Conservation (phyloP, 2,113 vertebrate genomes). For the Manacus vitellinus region DNA sequence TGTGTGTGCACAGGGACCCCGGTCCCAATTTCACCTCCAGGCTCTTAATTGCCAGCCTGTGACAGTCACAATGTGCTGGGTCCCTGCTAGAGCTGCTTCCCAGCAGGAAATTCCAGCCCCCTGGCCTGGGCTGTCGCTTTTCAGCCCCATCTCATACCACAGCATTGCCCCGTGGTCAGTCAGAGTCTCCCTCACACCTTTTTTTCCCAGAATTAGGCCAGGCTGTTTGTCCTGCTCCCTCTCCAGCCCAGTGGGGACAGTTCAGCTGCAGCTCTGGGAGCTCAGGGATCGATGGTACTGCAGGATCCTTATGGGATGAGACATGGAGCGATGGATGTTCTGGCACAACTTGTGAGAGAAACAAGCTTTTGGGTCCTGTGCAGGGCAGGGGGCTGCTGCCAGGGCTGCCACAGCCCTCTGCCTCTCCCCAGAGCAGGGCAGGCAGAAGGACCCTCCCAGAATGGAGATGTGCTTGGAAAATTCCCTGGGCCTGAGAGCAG, state of each 20-base stretch:
- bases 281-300: accelerated
- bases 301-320: background rate
- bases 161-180: accelerated
- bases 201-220: background rate
- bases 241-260: background rate
- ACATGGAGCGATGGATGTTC: background rate
- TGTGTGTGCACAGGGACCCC: background rate
- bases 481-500: background rate
- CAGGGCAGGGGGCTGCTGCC: background rate
- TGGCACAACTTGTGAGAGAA: accelerated
- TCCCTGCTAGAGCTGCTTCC: background rate
- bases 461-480: background rate
- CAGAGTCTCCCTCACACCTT: background rate
- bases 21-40: background rate
- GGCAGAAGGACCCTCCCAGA: background rate
- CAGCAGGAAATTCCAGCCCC: background rate
- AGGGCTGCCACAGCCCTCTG: background rate
- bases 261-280: background rate
- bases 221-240: background rate
- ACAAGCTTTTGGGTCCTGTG: background rate
- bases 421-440: background rate
- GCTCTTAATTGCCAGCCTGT: background rate
- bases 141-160: background rate
- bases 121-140: background rate
- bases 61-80: background rate